Conservation (phyloP, 1,140 invertebrate genomes). For the Palaemon carinicauda region DNA sequence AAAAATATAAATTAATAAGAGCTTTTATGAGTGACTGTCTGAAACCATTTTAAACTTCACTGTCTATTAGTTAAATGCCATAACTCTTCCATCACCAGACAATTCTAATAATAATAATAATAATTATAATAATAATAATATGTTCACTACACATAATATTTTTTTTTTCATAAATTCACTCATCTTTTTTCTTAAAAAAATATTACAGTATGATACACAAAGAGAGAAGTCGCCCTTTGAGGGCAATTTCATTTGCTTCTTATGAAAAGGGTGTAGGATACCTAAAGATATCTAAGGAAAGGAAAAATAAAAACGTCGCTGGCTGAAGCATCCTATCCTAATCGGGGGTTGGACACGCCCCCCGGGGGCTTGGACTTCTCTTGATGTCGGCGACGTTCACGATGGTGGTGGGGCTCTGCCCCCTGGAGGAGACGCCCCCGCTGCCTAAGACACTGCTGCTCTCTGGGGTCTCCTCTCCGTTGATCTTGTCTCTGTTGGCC, state of each 20-base stretch:
- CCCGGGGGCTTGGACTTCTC: conserved; percentile 43
- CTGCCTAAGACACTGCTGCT: neutral
- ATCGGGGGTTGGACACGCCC: conserved; percentile 39
- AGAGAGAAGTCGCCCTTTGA: neutral
- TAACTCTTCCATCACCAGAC: conserved; percentile 50
- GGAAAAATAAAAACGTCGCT: neutral
- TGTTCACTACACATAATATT: conserved; percentile 40
- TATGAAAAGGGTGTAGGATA: neutral
- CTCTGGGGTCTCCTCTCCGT: conserved; percentile 21
- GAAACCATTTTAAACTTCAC: too few species aligned
- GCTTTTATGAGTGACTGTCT: neutral
- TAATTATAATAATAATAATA: too few species aligned
- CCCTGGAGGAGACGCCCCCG: conserved; percentile 2
- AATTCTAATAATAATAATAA: neutral
- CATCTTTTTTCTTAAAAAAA: conserved; percentile 54
- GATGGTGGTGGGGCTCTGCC: conserved; percentile 30
- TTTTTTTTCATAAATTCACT: conserved; percentile 39
- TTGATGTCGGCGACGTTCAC: conserved; percentile 45
- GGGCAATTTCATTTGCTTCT: neutral
- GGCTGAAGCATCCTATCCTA: neutral
- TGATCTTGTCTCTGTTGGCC: conserved; percentile 25
- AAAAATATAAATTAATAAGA: too few species aligned
- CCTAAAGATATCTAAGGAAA: neutral
- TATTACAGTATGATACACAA: conserved; percentile 56
- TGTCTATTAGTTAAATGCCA: conserved; percentile 43